Evolutionary conservation across 2,113 vertebrate species (phyloP).

Genomic region (Seriola quinqueradiata): DNA sequence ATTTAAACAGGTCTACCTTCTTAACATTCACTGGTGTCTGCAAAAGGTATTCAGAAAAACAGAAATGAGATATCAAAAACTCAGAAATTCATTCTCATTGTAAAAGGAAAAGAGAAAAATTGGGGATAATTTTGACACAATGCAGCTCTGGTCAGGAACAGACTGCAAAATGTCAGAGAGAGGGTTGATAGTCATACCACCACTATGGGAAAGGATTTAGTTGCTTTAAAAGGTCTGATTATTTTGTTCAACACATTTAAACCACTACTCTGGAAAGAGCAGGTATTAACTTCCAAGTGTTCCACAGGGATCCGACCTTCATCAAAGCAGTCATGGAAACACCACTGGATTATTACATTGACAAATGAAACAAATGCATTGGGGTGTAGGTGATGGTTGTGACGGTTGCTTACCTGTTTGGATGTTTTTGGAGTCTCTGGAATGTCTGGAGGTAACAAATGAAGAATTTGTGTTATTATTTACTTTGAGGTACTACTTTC

Average conservation of each 20-base stretch:
- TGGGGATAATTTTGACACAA: not conserved
- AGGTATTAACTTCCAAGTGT: not conserved
- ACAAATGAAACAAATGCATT: not conserved
- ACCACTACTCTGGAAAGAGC: not conserved
- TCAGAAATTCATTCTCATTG: not conserved
- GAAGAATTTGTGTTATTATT: not conserved
- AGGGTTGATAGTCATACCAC: not conserved
- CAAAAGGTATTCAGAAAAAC: constrained; percentile 53
- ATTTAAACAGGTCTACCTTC: constrained; percentile 74
- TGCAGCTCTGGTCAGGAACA: not conserved
- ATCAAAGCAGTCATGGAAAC: not conserved
- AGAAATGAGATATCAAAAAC: constrained; percentile 32
- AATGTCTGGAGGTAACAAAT: constrained; percentile 64
- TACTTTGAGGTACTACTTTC: not conserved
- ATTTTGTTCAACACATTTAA: not conserved
- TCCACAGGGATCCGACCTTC: not conserved
- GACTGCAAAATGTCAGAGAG: not conserved
- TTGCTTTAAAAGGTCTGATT: not conserved
- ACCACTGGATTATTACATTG: not conserved
- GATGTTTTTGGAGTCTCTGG: constrained; percentile 74
- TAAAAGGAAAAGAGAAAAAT: not conserved
- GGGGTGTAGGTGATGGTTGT: not conserved
- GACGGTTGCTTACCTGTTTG: constrained; percentile 69
- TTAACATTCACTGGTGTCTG: constrained; percentile 76
- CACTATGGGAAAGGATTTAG: not conserved